Base-by-base conservation (phyloP, 2,888 invertebrate genomes). In the Drosophila greeni region DNA sequence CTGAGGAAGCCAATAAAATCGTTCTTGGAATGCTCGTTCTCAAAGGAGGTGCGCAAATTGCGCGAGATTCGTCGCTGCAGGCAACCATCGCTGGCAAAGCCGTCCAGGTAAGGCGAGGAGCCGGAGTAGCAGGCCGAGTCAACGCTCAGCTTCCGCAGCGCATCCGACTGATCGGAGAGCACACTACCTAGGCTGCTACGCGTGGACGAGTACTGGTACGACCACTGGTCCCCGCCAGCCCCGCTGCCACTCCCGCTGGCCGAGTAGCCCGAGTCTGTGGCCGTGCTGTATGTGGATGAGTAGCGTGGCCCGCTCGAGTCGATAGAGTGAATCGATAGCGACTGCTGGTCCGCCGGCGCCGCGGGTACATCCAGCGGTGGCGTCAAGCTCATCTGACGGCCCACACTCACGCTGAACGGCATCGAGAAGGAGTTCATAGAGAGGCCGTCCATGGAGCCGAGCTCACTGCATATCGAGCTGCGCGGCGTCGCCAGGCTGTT, bases 41-140 rank as follows among this genome's bases (percentile, higher is more conserved):
- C 89, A 74, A 87, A 90, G 73, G 87, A 90, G 85, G 89, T 89
- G 60, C 86, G 89, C 74, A 91, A 79, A 80, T 91, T 92, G 81
- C 91, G 91, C 75, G 90, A 91, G 43, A 91, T 91, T 82, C 92
- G 88, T 3, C 92, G 88, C 71, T 91, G 91, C 87, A 92, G 89
- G 74, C 91, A 91, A 54, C 91, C 91, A 74, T 90, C 91, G 83
- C 91, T 91, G 74, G 90, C 90, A 56, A 90, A 89, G 55, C 85
- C 77, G 18, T 80, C 81, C 43, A 82, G 74, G 29, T 79, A 74
- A 1, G 76, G 70, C 4, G 85, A 81, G 16, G 84, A 80, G 33
- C 79, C 53, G 20, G 53, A 68, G 36, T 79, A 73, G 57, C 80
- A 79, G 33, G 90, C 90, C 1, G 90, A 84, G 59, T 89, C 88